phyloP scores from a whole-genome alignment of 2,113 vertebrate species.

The Atractosteus spatula region DNA sequence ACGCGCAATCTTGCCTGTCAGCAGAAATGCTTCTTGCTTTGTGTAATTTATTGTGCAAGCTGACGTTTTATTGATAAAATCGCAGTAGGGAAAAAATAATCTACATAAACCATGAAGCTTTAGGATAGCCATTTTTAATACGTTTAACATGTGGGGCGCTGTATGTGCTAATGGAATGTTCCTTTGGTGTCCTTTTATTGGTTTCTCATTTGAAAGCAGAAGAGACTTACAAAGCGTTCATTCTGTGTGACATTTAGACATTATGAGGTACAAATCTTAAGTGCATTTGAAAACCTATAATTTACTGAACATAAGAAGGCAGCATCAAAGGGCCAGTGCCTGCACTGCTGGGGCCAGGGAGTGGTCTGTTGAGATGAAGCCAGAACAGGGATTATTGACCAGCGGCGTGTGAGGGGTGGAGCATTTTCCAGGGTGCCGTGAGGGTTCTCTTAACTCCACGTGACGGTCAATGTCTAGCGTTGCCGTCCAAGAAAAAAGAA shows the following conservation, averaged over 20 bases:
- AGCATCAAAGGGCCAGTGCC: constrained; percentile 43
- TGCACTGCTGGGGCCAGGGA: constrained; percentile 13
- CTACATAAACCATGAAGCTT: not conserved
- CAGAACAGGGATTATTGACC: constrained; percentile 14
- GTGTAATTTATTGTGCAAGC: not conserved
- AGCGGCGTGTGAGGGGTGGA: not conserved
- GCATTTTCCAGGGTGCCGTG: not conserved
- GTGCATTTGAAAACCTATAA: constrained; percentile 43
- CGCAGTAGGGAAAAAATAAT: not conserved
- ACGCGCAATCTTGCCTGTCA: constrained; percentile 1
- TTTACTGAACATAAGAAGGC: constrained; percentile 44
- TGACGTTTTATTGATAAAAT: not conserved
- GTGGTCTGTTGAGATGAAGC: constrained; percentile 18
- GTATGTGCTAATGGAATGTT: not conserved
- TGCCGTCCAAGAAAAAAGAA: not conserved
- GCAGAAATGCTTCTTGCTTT: not conserved
- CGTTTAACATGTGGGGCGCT: not conserved
- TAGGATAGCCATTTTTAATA: not conserved
- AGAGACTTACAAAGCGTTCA: constrained; percentile 15
- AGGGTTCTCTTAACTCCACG: not conserved
- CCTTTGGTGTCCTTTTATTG: constrained; percentile 13
- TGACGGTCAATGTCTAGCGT: not conserved
- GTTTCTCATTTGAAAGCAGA: constrained; percentile 11
- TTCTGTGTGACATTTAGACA: constrained; percentile 35
- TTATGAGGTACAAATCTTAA: constrained; percentile 41